Conservation (phyloP, 1,140 invertebrate genomes). For the Rhopalosiphum maidis region DNA sequence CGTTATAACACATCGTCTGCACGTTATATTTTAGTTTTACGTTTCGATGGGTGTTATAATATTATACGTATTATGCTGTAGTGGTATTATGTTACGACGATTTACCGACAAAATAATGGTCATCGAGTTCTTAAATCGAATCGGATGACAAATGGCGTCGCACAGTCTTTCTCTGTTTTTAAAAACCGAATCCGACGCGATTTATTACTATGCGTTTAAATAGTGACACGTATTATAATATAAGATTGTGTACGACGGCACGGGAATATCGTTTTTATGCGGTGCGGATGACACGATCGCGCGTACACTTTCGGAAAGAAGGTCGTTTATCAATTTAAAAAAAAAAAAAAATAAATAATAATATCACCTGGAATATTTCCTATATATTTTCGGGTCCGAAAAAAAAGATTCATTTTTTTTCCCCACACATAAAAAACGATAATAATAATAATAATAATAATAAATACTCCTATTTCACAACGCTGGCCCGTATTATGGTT, state of each 20-base stretch:
- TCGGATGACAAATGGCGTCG: not conserved
- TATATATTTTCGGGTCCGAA: not conserved
- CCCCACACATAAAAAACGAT: not conserved
- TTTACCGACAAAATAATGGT: not conserved
- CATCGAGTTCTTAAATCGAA: not conserved
- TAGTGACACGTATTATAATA: not conserved
- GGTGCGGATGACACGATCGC: not conserved
- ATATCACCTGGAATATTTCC: slow-evolving; percentile 9
- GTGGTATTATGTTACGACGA: not conserved
- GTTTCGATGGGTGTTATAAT: not conserved
- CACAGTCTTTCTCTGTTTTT: not conserved
- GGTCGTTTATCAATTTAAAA: not conserved
- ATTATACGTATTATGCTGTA: not conserved
- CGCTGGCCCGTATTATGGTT: not conserved
- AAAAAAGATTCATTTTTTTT: slow-evolving; percentile 7
- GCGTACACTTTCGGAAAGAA: not conserved
- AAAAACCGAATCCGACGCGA: not conserved
- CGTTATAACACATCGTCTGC: not conserved
- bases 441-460: not conserved
- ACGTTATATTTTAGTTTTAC: not conserved
- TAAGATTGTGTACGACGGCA: not conserved
- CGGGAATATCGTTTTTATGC: not conserved
- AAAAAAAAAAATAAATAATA: not conserved
- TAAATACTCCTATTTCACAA: slow-evolving; percentile 13
- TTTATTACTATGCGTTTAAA: not conserved